These are phyloP conservation scores for Calidris pugnax DNA, from an alignment of 2,113 vertebrate genomes.

Conservation along the genomic window DNA sequence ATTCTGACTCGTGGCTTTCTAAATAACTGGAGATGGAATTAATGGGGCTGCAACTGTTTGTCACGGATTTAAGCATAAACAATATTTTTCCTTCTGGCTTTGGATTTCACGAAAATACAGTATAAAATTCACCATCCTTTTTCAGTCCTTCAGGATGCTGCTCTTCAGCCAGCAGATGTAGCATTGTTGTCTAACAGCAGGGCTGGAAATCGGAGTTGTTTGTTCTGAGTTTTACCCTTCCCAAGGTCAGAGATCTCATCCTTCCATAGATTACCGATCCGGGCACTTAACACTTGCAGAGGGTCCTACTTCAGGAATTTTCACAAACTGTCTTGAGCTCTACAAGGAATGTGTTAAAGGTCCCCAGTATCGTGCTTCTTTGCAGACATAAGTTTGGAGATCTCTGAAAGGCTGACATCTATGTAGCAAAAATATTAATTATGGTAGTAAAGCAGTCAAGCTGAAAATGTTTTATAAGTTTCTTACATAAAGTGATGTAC, in stretches of 20 bases:
- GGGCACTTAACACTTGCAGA: background rate
- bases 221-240: background rate
- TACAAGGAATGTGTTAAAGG: background rate
- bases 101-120: background rate
- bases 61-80: background rate
- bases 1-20: background rate
- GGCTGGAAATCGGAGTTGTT: background rate
- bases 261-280: background rate
- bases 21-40: background rate
- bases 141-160: background rate
- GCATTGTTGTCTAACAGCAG: background rate
- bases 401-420: background rate
- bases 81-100: background rate
- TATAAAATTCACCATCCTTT: background rate
- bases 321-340: background rate
- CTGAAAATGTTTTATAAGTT: background rate
- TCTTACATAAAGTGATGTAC: background rate
- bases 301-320: background rate
- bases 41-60: background rate
- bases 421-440: background rate
- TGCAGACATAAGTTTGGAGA: background rate
- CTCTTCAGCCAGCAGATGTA: background rate
- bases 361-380: background rate
- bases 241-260: constrained; percentile 20
- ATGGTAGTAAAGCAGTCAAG: background rate